Conservation (phyloP, 2,888 invertebrate species). For the Punctoribates punctum region DNA sequence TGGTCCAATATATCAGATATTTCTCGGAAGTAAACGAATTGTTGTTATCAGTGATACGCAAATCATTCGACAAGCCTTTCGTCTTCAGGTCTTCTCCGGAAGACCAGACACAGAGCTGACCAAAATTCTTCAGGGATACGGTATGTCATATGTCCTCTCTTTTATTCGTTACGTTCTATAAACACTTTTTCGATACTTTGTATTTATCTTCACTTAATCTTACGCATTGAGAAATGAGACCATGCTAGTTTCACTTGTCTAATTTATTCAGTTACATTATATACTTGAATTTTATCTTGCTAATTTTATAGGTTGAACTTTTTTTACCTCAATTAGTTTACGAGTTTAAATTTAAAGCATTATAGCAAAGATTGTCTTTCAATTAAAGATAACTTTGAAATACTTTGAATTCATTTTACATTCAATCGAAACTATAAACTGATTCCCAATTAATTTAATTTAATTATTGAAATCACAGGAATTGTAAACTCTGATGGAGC, state of each 20-base stretch:
- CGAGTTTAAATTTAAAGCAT: no score
- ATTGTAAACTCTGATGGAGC: conserved; percentile 83
- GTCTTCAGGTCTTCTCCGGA: conserved; percentile 80
- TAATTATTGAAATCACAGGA: conserved; percentile 59
- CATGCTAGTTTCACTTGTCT: no score
- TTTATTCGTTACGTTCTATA: not conserved
- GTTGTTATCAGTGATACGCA: conserved; percentile 82
- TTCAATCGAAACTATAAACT: not conserved
- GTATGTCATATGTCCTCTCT: conserved; percentile 56
- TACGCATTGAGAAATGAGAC: no score
- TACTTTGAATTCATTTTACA: no score
- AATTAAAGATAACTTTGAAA: no score
- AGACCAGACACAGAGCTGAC: conserved; percentile 80
- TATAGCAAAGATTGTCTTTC: no score
- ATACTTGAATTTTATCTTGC: no score
- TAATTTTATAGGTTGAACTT: no score
- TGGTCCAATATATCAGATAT: conserved; percentile 74
- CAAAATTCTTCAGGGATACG: conserved; percentile 79
- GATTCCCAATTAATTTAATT: not conserved
- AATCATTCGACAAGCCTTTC: conserved; percentile 77
- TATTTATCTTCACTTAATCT: no score
- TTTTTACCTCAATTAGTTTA: no score
- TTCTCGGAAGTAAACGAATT: conserved; percentile 74
- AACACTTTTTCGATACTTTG: no score
- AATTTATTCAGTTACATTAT: no score